Base-by-base conservation (phyloP, 2,113 vertebrate genomes). In the Rhinolophus ferrumequinum region DNA sequence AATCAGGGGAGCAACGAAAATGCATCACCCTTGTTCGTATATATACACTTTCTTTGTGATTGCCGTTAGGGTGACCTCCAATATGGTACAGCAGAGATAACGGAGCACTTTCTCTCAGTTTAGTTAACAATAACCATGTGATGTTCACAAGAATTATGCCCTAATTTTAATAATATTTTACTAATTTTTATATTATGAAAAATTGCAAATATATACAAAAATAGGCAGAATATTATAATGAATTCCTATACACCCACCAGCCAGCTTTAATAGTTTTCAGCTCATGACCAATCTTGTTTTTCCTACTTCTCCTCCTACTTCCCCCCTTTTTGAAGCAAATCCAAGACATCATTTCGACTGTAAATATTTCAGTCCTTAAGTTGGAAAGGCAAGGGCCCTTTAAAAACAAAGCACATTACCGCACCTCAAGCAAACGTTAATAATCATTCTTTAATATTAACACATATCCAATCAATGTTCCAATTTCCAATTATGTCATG, bases 1-100 rank as follows among this genome's bases (percentile, higher is more conserved):
- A 94, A 97, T 97, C 95, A 97, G 97, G 98, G 92, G 79, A 95
- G 75, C 72, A 83, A 92, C 98, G 92, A 90, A 97, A 93, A 92
- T 73, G 52, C 80, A 80, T 93, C 5, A 0, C 47, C 41, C 56
- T 33, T 72, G 26, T 93, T 60, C 56, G 28, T 87, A 22, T 35
- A 18, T 18, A 12, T n/a, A 47, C 30, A 90, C 41, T 96, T 75
- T 79, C 90, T 95, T 80, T 97, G 4, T 95, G 70, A 14, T 33
- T 30, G 4, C 66, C 93, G 90, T 79, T 85, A 13, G 88, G 50
- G 38, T 67, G 22, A 66, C 73, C 87, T 96, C 56, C 50, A 11
- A n/a, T 38, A 47, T 38, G 24, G 66, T 90, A n/a, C 75, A 87
- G 6, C 2, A 82, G 30, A 80, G 33, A 60, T 22, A 6, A 0